Base-by-base conservation (phyloP, 2,888 invertebrate genomes). In the Poecilobothrus nobilitatus region DNA sequence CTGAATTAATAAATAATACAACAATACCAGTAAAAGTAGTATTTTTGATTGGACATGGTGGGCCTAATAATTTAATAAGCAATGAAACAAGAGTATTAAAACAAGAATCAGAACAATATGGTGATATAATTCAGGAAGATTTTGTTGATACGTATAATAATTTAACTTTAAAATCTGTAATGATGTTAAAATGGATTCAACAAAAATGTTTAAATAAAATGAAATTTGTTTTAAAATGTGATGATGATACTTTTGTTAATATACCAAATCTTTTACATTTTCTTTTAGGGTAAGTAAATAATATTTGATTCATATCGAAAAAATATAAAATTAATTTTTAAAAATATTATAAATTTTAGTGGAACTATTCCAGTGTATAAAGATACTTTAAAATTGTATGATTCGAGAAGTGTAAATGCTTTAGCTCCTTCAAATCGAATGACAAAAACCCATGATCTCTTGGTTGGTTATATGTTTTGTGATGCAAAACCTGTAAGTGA, bases 61-160 rank as follows among this genome's bases (percentile, higher is more conserved):
- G 73, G 61, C 71, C 74, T 12, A 78, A 77, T 41, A 73, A 73
- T 4, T 70, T 76, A 62, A 34, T 74, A 18, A 76, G 76, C 77
- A 84, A 88, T 75, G 84, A 86, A 74, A 82, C 87, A 0, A 84
- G 91, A 83, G 84, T 83, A 69, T 85, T 92, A 34, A 84, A 86
- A 65, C 86, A 86, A 63, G 93, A 94, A 78, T 87, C 86, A 27
- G 83, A 85, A 2, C 83, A 83, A 68, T 88, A 88, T 76, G 87
- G 88, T 22, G 94, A 94, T 79, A 85, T 94, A 15, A 89, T 94
- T 67, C 92, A 94, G 80, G 93, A 93, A 77, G 88, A 87, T 64
- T 94, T 94, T 77, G 79, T 89, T 62, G 94, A 94, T 79, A 88
- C 91, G 0, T 94, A 94, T 77, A 91, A 93, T 79, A 94, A 94